Base-by-base conservation (phyloP, 2,797 vertebrate species). In the Sparus aurata region DNA sequence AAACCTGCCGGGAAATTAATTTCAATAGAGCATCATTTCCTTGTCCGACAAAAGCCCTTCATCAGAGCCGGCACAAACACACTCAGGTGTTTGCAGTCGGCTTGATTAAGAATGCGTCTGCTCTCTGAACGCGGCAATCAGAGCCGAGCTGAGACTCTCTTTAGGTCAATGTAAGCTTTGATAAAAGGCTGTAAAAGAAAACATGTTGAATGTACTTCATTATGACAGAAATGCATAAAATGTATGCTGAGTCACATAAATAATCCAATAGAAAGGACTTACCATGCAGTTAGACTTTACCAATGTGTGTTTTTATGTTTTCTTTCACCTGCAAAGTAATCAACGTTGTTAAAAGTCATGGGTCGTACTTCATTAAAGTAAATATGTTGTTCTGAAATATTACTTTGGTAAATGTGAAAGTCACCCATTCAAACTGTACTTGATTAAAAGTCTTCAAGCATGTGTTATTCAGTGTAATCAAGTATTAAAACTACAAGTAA, bases 91-190 rank as follows among this genome's bases (percentile, higher is more conserved):
- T 69, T 53, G 25, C 43, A 60, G 0, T 52, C 23, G n/a, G 25
- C 52, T 3, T 70, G 43, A 53, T 73, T 30, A 69, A 27, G 23
- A 78, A 25, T 57, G 59, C 49, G 45, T 30, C 13, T 5, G 53
- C 18, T 53, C 43, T 12, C 13, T 2, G 18, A 41, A 17, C 30
- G 47, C 49, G 68, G 57, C 77, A 74, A 67, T 80, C 69, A 66
- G 30, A 73, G 50, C 23, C 45, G 4, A 70, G 73, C n/a, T 11
- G 61, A 27, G 6, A 7, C 41, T 45, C 15, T 2, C 16, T 12
- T 23, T 5, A 25, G 22, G 60, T 25, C 43, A 46, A 45, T 0
- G 41, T 38, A 30, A 3, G 20, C 34, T 38, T 18, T 16, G 25
- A 3, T 3, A 13, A 18, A 47, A 20, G 12, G 22, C 5, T 2